These are phyloP conservation scores for Pitangus sulphuratus DNA, from an alignment of 2,797 vertebrate species.

Conservation along the genomic window DNA sequence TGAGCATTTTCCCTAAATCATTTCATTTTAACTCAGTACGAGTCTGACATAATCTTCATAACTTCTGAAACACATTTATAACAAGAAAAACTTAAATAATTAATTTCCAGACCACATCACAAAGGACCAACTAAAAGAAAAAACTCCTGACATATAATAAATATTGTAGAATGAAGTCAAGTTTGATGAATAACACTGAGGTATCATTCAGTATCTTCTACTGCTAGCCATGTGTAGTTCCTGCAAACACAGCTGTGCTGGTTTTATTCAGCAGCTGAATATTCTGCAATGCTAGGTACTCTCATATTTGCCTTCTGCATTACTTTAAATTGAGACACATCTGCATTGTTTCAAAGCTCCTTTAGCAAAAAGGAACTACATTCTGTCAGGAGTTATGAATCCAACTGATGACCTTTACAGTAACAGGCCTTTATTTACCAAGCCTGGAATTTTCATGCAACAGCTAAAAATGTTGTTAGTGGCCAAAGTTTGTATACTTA, in stretches of 20 bases:
- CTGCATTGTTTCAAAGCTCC: conserved; percentile 21
- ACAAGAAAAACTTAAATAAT: neutral
- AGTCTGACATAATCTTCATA: neutral
- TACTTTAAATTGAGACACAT: conserved; percentile 1
- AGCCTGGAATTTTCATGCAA: conserved; percentile 12
- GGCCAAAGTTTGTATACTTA: neutral
- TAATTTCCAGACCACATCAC: neutral
- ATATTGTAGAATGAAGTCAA: neutral
- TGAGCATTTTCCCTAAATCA: neutral
- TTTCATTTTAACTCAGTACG: neutral
- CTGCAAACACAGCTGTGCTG: neutral
- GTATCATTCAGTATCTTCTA: conserved; percentile 37
- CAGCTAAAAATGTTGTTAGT: neutral
- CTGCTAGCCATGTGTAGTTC: neutral
- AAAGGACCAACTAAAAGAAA: neutral
- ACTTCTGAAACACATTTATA: neutral
- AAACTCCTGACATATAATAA: neutral
- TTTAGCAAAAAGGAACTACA: neutral
- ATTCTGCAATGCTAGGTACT: neutral
- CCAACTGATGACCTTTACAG: conserved; percentile 39
- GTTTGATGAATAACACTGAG: neutral
- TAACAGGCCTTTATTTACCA: conserved; percentile 60
- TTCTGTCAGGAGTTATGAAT: conserved; percentile 3
- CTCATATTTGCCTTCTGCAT: neutral
- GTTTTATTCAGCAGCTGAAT: conserved; percentile 30